Percentiles rank a stretch among this genome's conserved stretches.
These are phyloP conservation scores for Drosophila melanica DNA, from an alignment of 1,140 invertebrate genomes.

Conservation along the genomic window DNA sequence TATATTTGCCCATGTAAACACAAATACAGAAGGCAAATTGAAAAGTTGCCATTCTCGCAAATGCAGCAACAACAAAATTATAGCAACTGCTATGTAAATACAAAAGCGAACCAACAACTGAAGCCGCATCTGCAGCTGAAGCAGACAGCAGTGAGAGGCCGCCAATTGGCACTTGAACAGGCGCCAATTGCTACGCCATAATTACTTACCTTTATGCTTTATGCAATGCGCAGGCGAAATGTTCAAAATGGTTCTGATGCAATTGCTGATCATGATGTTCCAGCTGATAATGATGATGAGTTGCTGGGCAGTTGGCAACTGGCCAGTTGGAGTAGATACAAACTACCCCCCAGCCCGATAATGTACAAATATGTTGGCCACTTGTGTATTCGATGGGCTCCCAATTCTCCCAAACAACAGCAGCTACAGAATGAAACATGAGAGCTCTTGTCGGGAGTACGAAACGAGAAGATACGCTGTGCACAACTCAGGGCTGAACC, in stretches of 20 bases:
- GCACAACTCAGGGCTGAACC: too few species aligned
- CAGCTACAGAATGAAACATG: conserved; percentile 12
- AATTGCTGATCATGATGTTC: background rate
- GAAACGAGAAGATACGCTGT: background rate
- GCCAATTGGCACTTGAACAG: conserved; percentile 21
- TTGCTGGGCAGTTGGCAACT: conserved; percentile 11
- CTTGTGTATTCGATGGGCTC: conserved; percentile 59
- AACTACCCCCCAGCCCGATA: background rate
- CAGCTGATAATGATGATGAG: conserved; percentile 9
- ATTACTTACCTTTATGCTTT: conserved; percentile 66
- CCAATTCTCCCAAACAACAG: conserved; percentile 15
- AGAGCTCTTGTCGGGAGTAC: background rate
- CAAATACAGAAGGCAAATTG: conserved; percentile 40
- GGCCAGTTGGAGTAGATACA: conserved; percentile 11
- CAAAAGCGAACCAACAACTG: conserved; percentile 21
- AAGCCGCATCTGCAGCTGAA: background rate
- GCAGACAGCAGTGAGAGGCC: conserved; percentile 8
- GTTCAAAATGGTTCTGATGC: conserved; percentile 39
- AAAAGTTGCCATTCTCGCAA: conserved; percentile 57
- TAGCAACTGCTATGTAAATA: conserved; percentile 39
- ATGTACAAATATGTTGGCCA: conserved; percentile 58
- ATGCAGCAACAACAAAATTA: background rate
- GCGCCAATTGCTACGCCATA: conserved; percentile 31
- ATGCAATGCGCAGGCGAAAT: conserved; percentile 31
- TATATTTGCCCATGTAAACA: conserved; percentile 53